phyloP scores from a whole-genome alignment of 2,888 invertebrate genomes.

The Cataglyphis cursor region DNA sequence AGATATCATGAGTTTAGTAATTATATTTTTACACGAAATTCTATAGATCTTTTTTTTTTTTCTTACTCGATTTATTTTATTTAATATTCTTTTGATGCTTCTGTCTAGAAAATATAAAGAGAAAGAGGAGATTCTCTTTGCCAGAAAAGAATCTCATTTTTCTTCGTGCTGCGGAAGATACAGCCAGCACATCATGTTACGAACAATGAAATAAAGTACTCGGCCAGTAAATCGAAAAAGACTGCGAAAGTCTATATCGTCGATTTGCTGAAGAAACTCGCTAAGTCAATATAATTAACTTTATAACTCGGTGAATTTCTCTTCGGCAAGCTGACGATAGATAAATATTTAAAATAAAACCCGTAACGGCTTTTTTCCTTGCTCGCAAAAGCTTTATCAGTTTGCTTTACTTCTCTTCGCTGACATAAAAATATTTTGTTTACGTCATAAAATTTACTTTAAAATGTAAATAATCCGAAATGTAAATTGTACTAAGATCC shows the following conservation, averaged over 20 bases:
- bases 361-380: not conserved
- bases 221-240: constrained; percentile 14
- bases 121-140: not conserved
- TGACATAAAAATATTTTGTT: not conserved
- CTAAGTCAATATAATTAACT: constrained; percentile 36
- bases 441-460: constrained; percentile 11
- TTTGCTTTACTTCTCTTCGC: not conserved
- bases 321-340: constrained; percentile 33
- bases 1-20: not conserved
- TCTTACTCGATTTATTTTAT: not conserved
- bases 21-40: not conserved
- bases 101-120: not conserved
- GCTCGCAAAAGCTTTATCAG: constrained; percentile 9
- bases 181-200: constrained; percentile 16
- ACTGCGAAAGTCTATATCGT: constrained; percentile 33
- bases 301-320: constrained; percentile 11
- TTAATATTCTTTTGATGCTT: not conserved
- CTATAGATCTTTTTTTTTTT: not conserved
- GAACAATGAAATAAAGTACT: constrained; percentile 21
- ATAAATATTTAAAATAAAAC: constrained; percentile 42
- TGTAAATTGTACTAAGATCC: not conserved
- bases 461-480: not conserved
- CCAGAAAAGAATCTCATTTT: constrained; percentile 10
- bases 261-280: constrained; percentile 26
- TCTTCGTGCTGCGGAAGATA: constrained; percentile 9